Evolutionary conservation across 2,113 vertebrate species (phyloP), one percentile per base, ranked within the genome.

Genomic region (Hemicordylus capensis): DNA sequence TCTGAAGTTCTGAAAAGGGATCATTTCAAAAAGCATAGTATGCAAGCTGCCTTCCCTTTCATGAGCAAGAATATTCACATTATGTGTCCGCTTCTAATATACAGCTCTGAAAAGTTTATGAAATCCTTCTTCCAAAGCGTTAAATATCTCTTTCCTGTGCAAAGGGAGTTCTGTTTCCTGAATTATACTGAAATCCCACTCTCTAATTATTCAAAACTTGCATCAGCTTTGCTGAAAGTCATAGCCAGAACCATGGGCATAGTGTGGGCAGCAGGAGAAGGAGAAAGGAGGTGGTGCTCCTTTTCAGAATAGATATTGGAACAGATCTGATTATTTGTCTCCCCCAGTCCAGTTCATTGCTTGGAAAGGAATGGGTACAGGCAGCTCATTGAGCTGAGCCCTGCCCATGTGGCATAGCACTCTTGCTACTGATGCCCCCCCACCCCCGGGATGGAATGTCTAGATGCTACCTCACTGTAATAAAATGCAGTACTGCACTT

Each of bases 81-180:
- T 95, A 92, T 95, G 89, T 93, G 94, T 93, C 94, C 93, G 91
- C 94, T 95, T 95, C 95, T 94, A 94, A 95, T 95, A 95, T 92
- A 93, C 93, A 92, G 88, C 95, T 94, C 92, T 95, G 95, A 95
- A 94, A 94, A 93, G 94, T 95, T 95, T 94, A 93, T 90, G 89
- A 89, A 87, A 69, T 90, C 85, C 77, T 95, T 87, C 92, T 89
- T 92, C 91, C 85, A 93, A 91, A 95, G 95, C 92, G 91, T 92
- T 93, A 93, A 91, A 94, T 92, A 89, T 92, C 88, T 92, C 80
- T 95, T 90, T 88, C 88, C 95, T 94, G 88, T 90, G 91, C 61
- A 81, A 83, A 90, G 79, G 80, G 69, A 82, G 88, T 89, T 93
- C 92, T 88, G 93, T 85, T 93, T 95, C 92, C 93, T 89, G 85